Percentiles rank a stretch among this genome's conserved stretches.
Evolutionary conservation across 1,140 invertebrate species (phyloP).

Genomic region (Atta cephalotes): DNA sequence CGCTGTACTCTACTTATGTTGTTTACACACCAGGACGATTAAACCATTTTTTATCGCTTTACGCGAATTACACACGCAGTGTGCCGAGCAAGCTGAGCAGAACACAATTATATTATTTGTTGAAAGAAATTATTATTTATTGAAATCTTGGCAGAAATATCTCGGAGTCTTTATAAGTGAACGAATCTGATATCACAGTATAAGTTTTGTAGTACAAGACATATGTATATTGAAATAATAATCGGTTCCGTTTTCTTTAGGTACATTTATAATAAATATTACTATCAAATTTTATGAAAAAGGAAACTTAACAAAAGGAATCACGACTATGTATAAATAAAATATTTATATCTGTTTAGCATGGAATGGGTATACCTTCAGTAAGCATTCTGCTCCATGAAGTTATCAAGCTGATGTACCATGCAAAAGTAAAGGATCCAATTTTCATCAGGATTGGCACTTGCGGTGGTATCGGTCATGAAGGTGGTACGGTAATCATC

Average conservation of each 20-base stretch:
- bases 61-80: slow-evolving; percentile 5
- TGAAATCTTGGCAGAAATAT: background rate
- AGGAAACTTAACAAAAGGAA: background rate
- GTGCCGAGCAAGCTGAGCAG: background rate
- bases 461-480: slow-evolving; percentile 96
- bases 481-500: slow-evolving; percentile 95
- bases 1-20: background rate
- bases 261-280: background rate
- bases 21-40: slow-evolving; percentile 13
- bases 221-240: background rate
- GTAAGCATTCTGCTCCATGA: slow-evolving; percentile 97
- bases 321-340: background rate
- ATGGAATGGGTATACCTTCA: slow-evolving; percentile 98
- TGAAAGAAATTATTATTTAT: slow-evolving; percentile 30
- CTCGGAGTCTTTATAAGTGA: background rate
- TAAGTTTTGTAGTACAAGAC: background rate
- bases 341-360: slow-evolving; percentile 86
- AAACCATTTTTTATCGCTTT: slow-evolving; percentile 47
- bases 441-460: slow-evolving; percentile 97
- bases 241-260: background rate
- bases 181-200: too few species aligned
- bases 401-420: slow-evolving; percentile 97
- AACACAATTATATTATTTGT: background rate
- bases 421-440: slow-evolving; percentile 95
- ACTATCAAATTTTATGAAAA: background rate